These are phyloP conservation scores for Goniozus legneri DNA, from an alignment of 1,140 invertebrate genomes.

Conservation along the genomic window DNA sequence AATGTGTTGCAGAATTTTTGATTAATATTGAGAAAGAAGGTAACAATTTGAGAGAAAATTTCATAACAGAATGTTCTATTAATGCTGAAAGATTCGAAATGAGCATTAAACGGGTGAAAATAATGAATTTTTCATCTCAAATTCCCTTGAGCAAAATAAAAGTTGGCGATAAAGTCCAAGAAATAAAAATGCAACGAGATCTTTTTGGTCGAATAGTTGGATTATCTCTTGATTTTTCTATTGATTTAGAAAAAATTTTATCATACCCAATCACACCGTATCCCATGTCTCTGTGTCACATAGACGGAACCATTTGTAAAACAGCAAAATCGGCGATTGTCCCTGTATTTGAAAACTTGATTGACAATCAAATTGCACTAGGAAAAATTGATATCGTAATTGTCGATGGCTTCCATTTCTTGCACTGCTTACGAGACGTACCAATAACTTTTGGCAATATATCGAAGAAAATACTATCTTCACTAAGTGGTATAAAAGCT, in stretches of 20 bases:
- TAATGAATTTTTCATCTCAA: slow-evolving; percentile 3
- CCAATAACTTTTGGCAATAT: not conserved
- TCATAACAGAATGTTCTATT: slow-evolving; percentile 10
- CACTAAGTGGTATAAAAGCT: not conserved
- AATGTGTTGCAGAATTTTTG: not conserved
- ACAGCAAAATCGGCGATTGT: slow-evolving; percentile 23
- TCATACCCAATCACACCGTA: slow-evolving; percentile 7
- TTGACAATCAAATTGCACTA: not conserved
- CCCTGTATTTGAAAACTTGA: slow-evolving; percentile 9
- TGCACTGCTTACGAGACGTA: not conserved
- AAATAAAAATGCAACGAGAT: slow-evolving; percentile 22
- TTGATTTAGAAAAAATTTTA: slow-evolving; percentile 1
- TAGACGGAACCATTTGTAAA: slow-evolving; percentile 19
- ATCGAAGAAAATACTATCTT: not conserved
- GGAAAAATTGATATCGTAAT: not conserved
- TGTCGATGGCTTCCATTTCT: not conserved
- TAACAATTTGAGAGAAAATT: slow-evolving; percentile 3
- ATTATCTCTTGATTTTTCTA: not conserved
- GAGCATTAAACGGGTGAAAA: slow-evolving; percentile 16
- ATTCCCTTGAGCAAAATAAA: slow-evolving; percentile 10
- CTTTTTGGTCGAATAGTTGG: slow-evolving; percentile 5
- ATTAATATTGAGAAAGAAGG: slow-evolving; percentile 9
- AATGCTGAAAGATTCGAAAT: slow-evolving; percentile 9
- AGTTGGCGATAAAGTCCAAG: slow-evolving; percentile 13
- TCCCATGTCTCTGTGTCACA: slow-evolving; percentile 17